Evolutionary conservation across 92 coral and sea anemone species (phyloP).

Genomic region (Ricordea florida): DNA sequence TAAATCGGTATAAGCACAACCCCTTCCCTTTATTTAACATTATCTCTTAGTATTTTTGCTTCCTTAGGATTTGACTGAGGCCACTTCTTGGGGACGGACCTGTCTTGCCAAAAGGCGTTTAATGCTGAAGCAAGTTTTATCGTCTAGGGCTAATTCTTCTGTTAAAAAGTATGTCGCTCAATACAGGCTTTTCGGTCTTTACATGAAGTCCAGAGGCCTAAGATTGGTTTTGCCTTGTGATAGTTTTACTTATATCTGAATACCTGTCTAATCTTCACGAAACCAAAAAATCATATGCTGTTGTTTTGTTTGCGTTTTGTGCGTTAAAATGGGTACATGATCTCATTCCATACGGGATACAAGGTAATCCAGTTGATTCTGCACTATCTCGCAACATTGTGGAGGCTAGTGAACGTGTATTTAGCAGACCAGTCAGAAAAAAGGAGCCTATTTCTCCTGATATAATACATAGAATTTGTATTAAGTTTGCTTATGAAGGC

Average conservation of each 20-base stretch:
- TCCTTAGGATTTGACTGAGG: slow-evolving; percentile 25
- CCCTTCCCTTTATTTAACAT: background rate
- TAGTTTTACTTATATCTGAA: background rate
- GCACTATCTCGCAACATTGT: slow-evolving; percentile 1
- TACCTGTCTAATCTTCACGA: slow-evolving; percentile 31
- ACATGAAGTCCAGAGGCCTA: background rate
- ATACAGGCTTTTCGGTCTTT: background rate
- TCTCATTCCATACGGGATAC: slow-evolving; percentile 8
- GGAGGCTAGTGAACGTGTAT: slow-evolving; percentile 20
- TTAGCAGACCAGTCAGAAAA: slow-evolving; percentile 19
- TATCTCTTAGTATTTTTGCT: background rate
- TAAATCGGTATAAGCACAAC: no score
- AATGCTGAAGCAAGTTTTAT: slow-evolving; percentile 10
- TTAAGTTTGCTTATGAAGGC: background rate
- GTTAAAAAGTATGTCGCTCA: slow-evolving; percentile 27
- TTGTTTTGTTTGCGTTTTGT: slow-evolving; percentile 12
- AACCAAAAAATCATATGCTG: slow-evolving; percentile 33
- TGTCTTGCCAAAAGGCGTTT: background rate
- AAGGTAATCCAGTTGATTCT: slow-evolving; percentile 25
- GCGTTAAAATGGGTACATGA: slow-evolving; percentile 6
- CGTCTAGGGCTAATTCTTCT: slow-evolving; percentile 16
- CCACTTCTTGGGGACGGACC: slow-evolving; percentile 27
- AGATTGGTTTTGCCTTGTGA: slow-evolving; percentile 27
- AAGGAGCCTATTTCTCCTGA: slow-evolving; percentile 29
- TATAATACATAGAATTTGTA: slow-evolving; percentile 19